Evolutionary conservation across 2,797 vertebrate species (phyloP).

Genomic region (Crocidura indochinensis): DNA sequence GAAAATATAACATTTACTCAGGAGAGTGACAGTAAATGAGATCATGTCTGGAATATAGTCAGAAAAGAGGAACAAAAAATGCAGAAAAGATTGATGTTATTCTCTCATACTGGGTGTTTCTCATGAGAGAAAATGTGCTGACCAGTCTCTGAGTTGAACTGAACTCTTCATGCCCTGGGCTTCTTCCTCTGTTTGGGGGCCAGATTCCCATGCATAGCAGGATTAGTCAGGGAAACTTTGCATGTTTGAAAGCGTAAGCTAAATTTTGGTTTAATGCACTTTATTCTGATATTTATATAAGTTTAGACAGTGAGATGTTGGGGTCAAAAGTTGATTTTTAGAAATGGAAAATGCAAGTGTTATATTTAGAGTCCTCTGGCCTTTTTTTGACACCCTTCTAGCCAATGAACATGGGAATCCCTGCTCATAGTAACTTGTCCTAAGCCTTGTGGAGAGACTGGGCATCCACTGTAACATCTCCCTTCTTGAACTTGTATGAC

Average conservation of each 20-base stretch:
- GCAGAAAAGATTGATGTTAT: slow-evolving; percentile 70
- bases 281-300: slow-evolving; percentile 71
- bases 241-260: slow-evolving; percentile 71
- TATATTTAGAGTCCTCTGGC: background rate
- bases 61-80: slow-evolving; percentile 68
- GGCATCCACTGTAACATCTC: background rate
- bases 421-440: background rate
- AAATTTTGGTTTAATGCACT: slow-evolving; percentile 51
- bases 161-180: slow-evolving; percentile 57
- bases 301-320: slow-evolving; percentile 34
- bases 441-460: background rate
- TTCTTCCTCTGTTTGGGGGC: slow-evolving; percentile 48
- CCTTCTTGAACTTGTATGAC: background rate
- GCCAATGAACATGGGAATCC: background rate
- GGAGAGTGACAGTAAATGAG: slow-evolving; percentile 66
- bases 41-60: slow-evolving; percentile 77
- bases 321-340: slow-evolving; percentile 29
- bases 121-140: slow-evolving; percentile 72
- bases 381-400: background rate
- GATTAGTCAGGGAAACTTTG: slow-evolving; percentile 59
- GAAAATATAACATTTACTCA: slow-evolving; percentile 63
- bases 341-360: slow-evolving; percentile 2
- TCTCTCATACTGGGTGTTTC: slow-evolving; percentile 60
- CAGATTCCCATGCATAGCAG: slow-evolving; percentile 73
- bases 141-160: slow-evolving; percentile 54